Percentiles rank a stretch among this genome's conserved stretches.
phyloP scores from a whole-genome alignment of 2,888 invertebrate genomes.

The Fragum sueziense region DNA sequence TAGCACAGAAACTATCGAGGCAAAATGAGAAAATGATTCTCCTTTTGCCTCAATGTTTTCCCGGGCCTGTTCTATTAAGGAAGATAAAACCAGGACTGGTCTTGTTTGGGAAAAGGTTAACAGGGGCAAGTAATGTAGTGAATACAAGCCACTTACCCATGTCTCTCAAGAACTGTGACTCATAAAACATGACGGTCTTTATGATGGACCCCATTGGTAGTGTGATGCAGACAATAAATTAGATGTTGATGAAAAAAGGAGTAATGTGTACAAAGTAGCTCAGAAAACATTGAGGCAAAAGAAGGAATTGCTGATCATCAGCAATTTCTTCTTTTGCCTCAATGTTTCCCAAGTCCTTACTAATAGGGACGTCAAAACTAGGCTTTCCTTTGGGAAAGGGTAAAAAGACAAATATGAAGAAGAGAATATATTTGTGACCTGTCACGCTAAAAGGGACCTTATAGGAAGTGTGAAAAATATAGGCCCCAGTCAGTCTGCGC shows the following conservation, averaged over 20 bases:
- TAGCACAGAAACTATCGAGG: too few species aligned
- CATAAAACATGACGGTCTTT: constrained; percentile 82
- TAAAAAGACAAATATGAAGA: not conserved
- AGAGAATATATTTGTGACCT: too few species aligned
- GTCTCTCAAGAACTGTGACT: constrained; percentile 82
- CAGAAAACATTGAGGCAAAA: too few species aligned
- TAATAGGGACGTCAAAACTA: too few species aligned
- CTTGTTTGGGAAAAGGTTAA: not conserved
- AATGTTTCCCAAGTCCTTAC: too few species aligned
- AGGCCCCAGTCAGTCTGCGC: too few species aligned
- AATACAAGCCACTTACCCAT: constrained; percentile 67
- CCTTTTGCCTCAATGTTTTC: not conserved
- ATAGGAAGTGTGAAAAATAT: too few species aligned
- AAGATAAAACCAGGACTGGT: not conserved
- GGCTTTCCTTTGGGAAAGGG: too few species aligned
- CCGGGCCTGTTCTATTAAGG: not conserved
- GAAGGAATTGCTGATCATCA: too few species aligned
- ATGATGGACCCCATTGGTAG: constrained; percentile 82
- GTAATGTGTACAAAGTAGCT: not conserved
- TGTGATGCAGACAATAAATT: not conserved
- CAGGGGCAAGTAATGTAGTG: not conserved
- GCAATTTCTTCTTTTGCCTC: too few species aligned
- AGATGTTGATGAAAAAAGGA: not conserved
- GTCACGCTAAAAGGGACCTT: too few species aligned
- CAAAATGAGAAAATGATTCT: not conserved